Evolutionary conservation across 2,888 invertebrate species (phyloP), one percentile per base, ranked within the genome.

Genomic region (Monopis laevigella): DNA sequence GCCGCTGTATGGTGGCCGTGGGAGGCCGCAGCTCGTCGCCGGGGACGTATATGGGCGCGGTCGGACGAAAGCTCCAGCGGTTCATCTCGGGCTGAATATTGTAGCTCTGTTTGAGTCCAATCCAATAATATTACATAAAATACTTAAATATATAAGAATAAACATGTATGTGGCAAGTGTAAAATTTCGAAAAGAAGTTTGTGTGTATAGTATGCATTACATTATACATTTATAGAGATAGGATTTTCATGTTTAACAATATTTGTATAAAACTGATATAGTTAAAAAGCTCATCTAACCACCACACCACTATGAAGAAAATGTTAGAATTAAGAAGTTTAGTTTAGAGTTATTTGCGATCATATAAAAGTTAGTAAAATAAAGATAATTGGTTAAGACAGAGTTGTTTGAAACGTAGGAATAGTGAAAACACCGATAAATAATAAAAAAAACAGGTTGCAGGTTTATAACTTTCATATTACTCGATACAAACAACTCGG

Each of bases 61-160:
- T 72, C 1, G 82, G 82, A n/a, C 81, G 68, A 39, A 78, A 59
- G 50, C 68, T 75, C 80, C 81, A 78, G 49, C 77, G 62, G 48
- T 66, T 57, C 28, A 64, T 53, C 54, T 80, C 80, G 50, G 74
- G 72, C 61, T 77, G 78, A 49, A 81, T 63, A 62, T 74, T 80
- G 81, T 80, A 80, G 49, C 75, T 80, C 81, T 80, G 77, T 65
- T 60, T 49, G 49, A n/a, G n/a, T n/a, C n/a, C n/a, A n/a, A n/a
- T n/a, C n/a, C 13, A 38, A 10, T 21, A 24, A 6, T 32, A 41
- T 18, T 24, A 34, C n/a, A 17, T 30, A 40, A 41, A 32, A 24
- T 40, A 30, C 30, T 11, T 30, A 30, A 32, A 16, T 12, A 41
- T 14, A 26, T 5, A 14, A 11, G 12, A 11, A 27, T 42, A 11